Evolutionary conservation across 2,113 vertebrate species (phyloP), one percentile per base, ranked within the genome.

Genomic region (Heterocephalus glaber): DNA sequence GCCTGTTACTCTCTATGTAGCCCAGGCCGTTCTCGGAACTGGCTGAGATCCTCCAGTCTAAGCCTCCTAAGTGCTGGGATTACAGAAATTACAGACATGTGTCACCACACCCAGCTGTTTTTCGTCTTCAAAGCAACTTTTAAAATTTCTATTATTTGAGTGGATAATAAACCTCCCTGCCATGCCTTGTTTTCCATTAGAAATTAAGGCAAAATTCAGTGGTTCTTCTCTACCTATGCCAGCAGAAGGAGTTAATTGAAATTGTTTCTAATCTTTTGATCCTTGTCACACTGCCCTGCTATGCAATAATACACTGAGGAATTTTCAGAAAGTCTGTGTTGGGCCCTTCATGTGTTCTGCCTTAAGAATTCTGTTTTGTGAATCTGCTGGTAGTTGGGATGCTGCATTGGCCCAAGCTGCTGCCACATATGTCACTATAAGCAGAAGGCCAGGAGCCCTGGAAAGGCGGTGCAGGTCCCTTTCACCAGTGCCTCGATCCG

Each of bases 231-330:
- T 95, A 54, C 93, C 83, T 88, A 82, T 95, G 96, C 97, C 95
- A 97, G 96, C 97, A 95, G 98, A 97, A 98, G 87, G 98, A 97
- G 97, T 98, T 98, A 98, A 98, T 97, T 96, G 97, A 98, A 98
- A 98, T 98, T 96, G 96, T 92, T 97, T 98, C 98, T 98, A 98
- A 98, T 99, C 98, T 97, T 96, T 98, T 98, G 98, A 98, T 98
- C 98, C 98, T 97, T 98, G 98, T 99, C 98, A 99, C 98, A 98
- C 98, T 97, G 96, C 95, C 97, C 90, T 98, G 98, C 98, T 98
- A 97, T 98, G 98, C 98, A 90, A 92, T 99, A 99, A 98, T 99
- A 99, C 99, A 99, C 98, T 96, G 68, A 98, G 98, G 99, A 99
- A 99, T 99, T 98, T 98, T 92, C 98, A 98, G 98, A 97, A 98